Evolutionary conservation across 2,797 vertebrate genomes (phyloP).

Genomic region (Enteromius trimaculatus): DNA sequence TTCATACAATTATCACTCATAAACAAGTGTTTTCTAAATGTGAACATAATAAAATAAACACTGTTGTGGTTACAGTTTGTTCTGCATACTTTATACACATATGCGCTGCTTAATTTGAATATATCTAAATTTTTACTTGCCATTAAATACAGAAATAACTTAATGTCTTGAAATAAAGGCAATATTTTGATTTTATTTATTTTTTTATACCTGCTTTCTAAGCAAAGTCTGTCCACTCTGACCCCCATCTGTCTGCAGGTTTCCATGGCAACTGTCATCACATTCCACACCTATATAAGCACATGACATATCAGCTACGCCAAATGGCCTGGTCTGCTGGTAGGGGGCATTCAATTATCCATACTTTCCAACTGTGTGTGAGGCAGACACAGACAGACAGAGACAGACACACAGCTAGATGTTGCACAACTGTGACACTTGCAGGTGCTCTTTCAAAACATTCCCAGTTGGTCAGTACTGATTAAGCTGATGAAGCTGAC

Average conservation of each 20-base stretch:
- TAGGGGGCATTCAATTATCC: conserved; percentile 40
- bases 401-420: conserved; percentile 4
- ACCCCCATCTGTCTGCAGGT: conserved; percentile 27
- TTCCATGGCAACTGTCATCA: conserved; percentile 52
- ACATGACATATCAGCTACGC: conserved; percentile 37
- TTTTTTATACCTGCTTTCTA: background rate
- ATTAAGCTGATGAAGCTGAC: background rate
- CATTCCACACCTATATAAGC: conserved; percentile 47
- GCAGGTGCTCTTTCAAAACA: conserved; percentile 10
- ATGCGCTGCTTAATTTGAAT: background rate
- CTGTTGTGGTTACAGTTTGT: background rate
- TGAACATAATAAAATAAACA: background rate
- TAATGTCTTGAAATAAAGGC: background rate
- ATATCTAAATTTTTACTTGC: background rate
- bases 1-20: background rate
- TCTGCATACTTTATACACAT: background rate
- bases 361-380: conserved; percentile 15
- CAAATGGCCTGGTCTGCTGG: conserved; percentile 27
- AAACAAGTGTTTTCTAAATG: background rate
- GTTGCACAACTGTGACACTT: conserved; percentile 28
- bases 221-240: conserved; percentile 26
- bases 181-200: background rate
- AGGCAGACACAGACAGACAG: conserved; percentile 17
- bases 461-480: background rate
- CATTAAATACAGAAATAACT: background rate